Base-by-base conservation (phyloP, 92 coral and sea anemone species). In the Porites evermanni region DNA sequence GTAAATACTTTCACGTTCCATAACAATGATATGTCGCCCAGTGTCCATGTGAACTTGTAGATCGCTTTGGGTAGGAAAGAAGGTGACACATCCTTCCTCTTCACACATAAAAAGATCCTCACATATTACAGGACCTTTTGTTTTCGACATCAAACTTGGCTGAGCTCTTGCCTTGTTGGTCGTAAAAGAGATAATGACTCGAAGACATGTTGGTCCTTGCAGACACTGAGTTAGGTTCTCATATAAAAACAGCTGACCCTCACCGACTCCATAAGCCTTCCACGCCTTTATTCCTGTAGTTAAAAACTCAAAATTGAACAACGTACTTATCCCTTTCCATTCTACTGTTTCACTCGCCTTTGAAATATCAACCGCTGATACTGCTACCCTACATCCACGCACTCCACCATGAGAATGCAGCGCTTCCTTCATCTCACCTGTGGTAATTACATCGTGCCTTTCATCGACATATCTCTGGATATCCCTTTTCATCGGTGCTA, bases 401-500 rank as follows among this genome's bases (percentile, higher is more conserved):
- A 80, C 56, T 7, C 91, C 87, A 32, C 88, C 93, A 64, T 87
- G 77, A 3, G 85, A 90, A 18, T 90, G 88, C 64, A 90, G 66
- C 4, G 91, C 93, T 67, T 12, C 80, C 64, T 90, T 90, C 91
- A 90, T 90, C 38, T 89, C 90, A 23, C 23, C 86, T 3, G 93
- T 90, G 13, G 93, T 85, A 51, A 66, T 9, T 17, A 85, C 84
- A 68, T 90, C 67, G 60, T 89, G 88, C 81, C 75, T 88, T 53
- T 91, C 90, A 47, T 88, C 79, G 44, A 88, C 92, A 89, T 89
- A 88, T 53, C 92, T 64, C 65, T 77, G 72, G 13, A 91, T 91
- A 78, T 91, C 92, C 1, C 89, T 87, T 66, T 91, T 91, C 94
- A 91, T 91, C 10, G 89, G 78, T 23, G 94, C 94, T 12, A 73